These are phyloP conservation scores for Xestoiulus laeticollis DNA, from an alignment of 2,888 invertebrate genomes.

Conservation along the genomic window DNA sequence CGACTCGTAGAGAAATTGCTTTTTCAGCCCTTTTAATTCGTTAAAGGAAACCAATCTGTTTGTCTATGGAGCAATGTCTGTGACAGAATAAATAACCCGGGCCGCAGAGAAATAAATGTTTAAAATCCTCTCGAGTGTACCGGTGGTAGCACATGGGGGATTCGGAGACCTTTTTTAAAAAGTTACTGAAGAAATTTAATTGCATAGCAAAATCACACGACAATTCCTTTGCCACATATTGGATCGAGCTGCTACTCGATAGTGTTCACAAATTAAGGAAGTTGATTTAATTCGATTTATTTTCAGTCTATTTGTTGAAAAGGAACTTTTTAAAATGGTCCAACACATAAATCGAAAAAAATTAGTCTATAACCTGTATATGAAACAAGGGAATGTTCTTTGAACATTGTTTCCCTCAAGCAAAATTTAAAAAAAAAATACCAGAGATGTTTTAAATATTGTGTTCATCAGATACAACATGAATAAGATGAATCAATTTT, in stretches of 20 bases:
- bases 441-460: no score
- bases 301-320: background rate
- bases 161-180: background rate
- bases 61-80: background rate
- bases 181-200: background rate
- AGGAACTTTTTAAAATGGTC: no score
- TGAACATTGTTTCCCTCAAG: no score
- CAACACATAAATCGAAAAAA: no score
- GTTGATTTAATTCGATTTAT: background rate
- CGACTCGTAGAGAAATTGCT: background rate
- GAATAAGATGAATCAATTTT: no score
- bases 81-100: background rate
- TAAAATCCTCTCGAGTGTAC: background rate
- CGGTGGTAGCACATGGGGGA: background rate
- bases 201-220: background rate
- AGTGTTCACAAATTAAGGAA: background rate
- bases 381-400: no score
- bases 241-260: background rate
- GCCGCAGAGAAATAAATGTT: background rate
- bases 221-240: no score
- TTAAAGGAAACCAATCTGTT: slow-evolving; percentile 9
- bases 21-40: slow-evolving; percentile 9
- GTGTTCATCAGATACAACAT: no score
- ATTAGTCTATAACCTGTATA: no score
- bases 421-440: no score